A percentile compares a stretch with the other conserved stretches of the same genome.
These are phyloP conservation scores for Conops quadrifasciatus DNA, from an alignment of 2,888 invertebrate genomes.

Conservation along the genomic window DNA sequence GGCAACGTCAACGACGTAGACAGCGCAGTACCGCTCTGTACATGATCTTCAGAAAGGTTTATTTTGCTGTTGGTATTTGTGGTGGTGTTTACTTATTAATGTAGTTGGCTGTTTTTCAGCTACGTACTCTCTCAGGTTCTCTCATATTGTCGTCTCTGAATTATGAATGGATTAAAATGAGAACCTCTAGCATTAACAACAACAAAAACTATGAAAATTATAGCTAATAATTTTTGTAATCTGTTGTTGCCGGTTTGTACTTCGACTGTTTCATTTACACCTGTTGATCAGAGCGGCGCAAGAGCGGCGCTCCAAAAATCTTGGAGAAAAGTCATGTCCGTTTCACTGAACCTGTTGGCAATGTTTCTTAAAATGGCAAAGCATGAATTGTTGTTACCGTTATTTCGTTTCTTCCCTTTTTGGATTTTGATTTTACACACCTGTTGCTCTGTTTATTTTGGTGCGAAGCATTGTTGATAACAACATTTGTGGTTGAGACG, in stretches of 20 bases:
- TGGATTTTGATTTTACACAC: neutral
- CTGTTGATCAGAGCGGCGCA: slow-evolving; percentile 15
- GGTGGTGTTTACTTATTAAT: slow-evolving; percentile 4
- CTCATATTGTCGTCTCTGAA: too few relatives aligned
- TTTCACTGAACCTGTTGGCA: too few relatives aligned
- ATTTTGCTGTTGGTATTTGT: neutral
- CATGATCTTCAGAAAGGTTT: neutral
- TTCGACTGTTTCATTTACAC: slow-evolving; percentile 15
- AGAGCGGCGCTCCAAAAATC: neutral
- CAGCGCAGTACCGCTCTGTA: neutral
- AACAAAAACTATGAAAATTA: too few relatives aligned
- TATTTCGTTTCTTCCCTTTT: neutral
- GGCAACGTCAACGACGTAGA: neutral
- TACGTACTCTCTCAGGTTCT: neutral
- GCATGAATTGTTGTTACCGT: neutral
- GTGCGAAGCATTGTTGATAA: neutral
- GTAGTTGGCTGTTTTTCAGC: neutral
- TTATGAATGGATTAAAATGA: neutral
- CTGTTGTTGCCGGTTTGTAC: neutral
- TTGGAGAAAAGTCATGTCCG: neutral
- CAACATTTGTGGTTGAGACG: neutral
- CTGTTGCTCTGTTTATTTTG: neutral
- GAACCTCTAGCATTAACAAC: neutral
- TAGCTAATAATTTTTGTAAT: neutral
- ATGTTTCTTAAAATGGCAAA: too few relatives aligned